Percentiles rank a stretch among this genome's conserved stretches.
Conservation (phyloP, 2,797 vertebrate species). For the Siniperca obscura region DNA sequence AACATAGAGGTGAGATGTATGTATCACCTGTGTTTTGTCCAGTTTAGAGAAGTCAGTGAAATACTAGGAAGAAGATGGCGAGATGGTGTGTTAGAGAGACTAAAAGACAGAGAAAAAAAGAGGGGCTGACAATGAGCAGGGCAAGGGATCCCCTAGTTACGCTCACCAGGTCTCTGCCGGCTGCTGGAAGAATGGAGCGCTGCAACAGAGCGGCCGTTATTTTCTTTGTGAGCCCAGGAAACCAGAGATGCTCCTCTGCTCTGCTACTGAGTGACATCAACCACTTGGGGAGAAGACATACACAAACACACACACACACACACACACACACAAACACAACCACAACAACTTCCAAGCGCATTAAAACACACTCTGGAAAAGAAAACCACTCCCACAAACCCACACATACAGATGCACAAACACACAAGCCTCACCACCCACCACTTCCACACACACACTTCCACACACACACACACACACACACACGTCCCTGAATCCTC, state of each 20-base stretch:
- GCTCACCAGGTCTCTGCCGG: slow-evolving; percentile 49
- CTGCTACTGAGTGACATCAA: slow-evolving; percentile 67
- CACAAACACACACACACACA: slow-evolving; percentile 18
- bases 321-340: background rate
- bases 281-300: slow-evolving; percentile 52
- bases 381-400: slow-evolving; percentile 5
- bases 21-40: background rate
- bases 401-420: background rate
- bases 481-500: slow-evolving; percentile 23
- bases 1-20: background rate
- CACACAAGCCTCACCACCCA: background rate
- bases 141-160: slow-evolving; percentile 27
- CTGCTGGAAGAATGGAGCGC: slow-evolving; percentile 46
- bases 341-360: background rate
- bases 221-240: slow-evolving; percentile 70
- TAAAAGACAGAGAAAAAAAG: slow-evolving; percentile 4
- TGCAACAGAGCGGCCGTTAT: slow-evolving; percentile 64
- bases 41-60: slow-evolving; percentile 5
- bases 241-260: slow-evolving; percentile 67
- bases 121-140: slow-evolving; percentile 31
- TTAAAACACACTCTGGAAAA: slow-evolving; percentile 16
- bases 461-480: background rate
- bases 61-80: background rate
- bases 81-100: background rate
- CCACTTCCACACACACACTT: background rate